These are phyloP conservation scores for Neodon shergylaensis DNA, from an alignment of 2,113 vertebrate genomes.

Conservation along the genomic window DNA sequence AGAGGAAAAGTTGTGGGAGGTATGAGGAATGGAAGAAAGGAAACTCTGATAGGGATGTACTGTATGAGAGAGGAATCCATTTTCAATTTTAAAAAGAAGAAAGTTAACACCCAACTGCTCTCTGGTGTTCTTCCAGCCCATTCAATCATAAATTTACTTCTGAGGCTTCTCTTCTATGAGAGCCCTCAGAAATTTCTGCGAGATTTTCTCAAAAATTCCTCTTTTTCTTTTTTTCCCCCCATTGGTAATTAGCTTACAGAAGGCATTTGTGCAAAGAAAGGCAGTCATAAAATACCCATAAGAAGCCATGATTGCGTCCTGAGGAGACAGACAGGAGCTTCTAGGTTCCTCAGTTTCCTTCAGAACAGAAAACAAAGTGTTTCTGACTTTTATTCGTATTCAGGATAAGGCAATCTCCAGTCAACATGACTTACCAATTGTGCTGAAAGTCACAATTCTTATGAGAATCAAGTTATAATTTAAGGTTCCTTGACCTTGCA, in stretches of 20 bases:
- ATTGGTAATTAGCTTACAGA: neutral
- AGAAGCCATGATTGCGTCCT: neutral
- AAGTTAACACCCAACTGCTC: neutral
- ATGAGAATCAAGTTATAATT: neutral
- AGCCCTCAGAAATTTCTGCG: neutral
- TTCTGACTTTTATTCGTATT: neutral
- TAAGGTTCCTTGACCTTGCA: neutral
- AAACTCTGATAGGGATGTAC: too few relatives aligned
- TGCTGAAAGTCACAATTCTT: neutral
- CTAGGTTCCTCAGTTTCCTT: neutral
- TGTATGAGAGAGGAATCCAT: too few relatives aligned
- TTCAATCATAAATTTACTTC: constrained; percentile 16
- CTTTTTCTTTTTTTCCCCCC: neutral
- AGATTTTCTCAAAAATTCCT: neutral
- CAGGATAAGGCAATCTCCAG: too few relatives aligned
- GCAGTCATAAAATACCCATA: neutral
- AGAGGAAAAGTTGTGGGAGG: too few relatives aligned
- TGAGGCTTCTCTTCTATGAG: neutral
- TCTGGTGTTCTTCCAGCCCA: neutral
- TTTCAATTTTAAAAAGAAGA: neutral
- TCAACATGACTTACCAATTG: neutral
- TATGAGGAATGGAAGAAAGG: too few relatives aligned
- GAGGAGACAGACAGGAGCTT: neutral
- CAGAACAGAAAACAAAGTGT: neutral
- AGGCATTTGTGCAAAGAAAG: neutral